Evolutionary conservation across 1,140 invertebrate genomes (phyloP), one percentile per base, ranked within the genome.

Genomic region (Pseudachorutes palmiensis): DNA sequence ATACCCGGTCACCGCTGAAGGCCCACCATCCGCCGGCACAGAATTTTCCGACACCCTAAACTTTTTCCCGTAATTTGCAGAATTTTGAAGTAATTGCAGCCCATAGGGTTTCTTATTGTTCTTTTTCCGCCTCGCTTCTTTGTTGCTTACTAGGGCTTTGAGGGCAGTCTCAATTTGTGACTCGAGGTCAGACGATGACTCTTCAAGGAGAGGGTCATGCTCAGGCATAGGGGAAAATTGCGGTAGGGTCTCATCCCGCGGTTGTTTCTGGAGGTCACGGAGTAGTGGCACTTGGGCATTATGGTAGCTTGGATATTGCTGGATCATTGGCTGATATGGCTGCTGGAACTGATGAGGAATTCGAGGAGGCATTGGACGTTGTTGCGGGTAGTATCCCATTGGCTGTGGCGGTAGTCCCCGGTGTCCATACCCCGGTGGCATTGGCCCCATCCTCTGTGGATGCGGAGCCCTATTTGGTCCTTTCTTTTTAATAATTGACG

Each of bases 51-150:
- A 26, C n/a, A 22, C 64, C 31, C 45, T 64, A 36, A 5, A 73
- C 55, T n/a, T 70, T 12, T 14, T 69, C 2, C 72, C 72, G 64
- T 66, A 74, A 61, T 74, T 74, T 36, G 66, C 3, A 0, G 70
- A 63, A 48, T 62, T 58, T 60, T 71, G 49, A 16, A 71, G 33
- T 64, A 74, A 62, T 51, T 66, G 62, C 1, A 73, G 32, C 1
- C 72, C 72, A 30, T 64, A 69, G 1, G 72, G 72, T 12, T 59
- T 48, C 28, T 48, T 57, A 5, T 24, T 55, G 29, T 24, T 33
- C 31, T 63, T 26, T 61, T 45, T 45, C 19, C 36, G 59, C 55
- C 59, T n/a, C n/a, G 9, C 59, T 14, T 59, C 57, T 29, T 65
- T 32, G 2, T 22, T 62, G 9, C 45, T 32, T 29, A 60, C 12